Evolutionary conservation across 1,140 invertebrate genomes (phyloP).

Genomic region (Marisa cornuarietis): DNA sequence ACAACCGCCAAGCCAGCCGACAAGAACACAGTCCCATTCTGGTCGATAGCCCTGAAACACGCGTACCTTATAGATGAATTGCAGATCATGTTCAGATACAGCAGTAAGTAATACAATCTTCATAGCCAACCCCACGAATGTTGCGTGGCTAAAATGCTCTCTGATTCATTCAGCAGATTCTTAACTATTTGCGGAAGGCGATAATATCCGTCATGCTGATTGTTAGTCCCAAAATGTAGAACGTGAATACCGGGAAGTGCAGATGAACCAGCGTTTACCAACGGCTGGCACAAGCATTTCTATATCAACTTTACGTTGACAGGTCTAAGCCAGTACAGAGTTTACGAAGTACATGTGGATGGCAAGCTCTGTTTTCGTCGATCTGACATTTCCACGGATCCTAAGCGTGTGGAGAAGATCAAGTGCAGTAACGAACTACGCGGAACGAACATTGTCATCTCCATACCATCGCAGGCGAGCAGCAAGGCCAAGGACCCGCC

Average conservation of each 20-base stretch:
- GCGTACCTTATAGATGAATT: neutral
- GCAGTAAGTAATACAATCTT: neutral
- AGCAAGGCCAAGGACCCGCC: neutral
- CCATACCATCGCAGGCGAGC: neutral
- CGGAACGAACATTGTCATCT: neutral
- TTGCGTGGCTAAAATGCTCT: neutral
- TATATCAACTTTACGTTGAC: neutral
- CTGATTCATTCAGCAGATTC: neutral
- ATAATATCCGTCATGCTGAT: neutral
- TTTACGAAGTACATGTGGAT: neutral
- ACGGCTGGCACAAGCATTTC: too few species aligned
- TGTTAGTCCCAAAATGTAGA: neutral
- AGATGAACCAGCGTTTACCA: neutral
- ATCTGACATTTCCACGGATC: neutral
- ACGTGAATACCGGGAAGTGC: neutral
- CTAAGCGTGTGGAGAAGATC: neutral
- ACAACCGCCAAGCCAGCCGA: neutral
- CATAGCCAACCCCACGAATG: neutral
- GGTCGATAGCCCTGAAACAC: neutral
- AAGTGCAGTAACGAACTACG: neutral
- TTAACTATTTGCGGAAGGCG: neutral
- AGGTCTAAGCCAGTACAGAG: neutral
- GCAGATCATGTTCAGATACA: neutral
- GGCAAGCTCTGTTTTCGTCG: neutral
- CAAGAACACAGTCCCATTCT: neutral